Evolutionary conservation across 2,797 vertebrate genomes (phyloP).

Genomic region (Monodelphis domestica): DNA sequence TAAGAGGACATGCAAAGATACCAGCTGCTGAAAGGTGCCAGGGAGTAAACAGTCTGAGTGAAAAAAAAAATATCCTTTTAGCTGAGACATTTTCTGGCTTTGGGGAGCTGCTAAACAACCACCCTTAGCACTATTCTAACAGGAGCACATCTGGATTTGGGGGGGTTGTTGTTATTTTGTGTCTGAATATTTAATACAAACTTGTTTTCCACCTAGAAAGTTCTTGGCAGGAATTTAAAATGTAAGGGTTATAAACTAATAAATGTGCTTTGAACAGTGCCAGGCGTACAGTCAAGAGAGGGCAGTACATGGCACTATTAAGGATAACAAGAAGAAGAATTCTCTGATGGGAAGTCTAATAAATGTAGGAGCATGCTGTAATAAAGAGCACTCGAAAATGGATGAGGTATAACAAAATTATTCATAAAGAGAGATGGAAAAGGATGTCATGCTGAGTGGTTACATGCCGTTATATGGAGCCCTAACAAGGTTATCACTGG

Average conservation of each 20-base stretch:
- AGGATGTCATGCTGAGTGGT: constrained; percentile 86
- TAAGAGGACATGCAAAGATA: not conserved
- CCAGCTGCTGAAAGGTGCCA: not conserved
- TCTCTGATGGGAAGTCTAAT: constrained; percentile 86
- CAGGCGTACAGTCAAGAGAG: constrained; percentile 80
- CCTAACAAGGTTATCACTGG: constrained; percentile 86
- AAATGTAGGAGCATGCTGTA: constrained; percentile 85
- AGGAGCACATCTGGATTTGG: not conserved
- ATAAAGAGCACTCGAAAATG: constrained; percentile 87
- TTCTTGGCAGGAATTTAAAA: constrained; percentile 82
- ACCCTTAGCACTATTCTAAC: not conserved
- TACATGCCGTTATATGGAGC: constrained; percentile 85
- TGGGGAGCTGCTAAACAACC: not conserved
- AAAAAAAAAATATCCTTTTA: constrained; percentile 1
- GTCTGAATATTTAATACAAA: constrained; percentile 70
- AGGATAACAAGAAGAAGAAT: constrained; percentile 85
- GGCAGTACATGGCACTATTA: constrained; percentile 82
- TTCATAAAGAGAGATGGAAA: constrained; percentile 89
- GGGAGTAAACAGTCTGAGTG: constrained; percentile 3
- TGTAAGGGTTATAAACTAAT: constrained; percentile 79
- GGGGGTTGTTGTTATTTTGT: not conserved
- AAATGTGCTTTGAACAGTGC: constrained; percentile 80
- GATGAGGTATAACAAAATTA: constrained; percentile 89
- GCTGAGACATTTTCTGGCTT: not conserved
- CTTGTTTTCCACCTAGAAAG: constrained; percentile 77